phyloP scores from a whole-genome alignment of 2,888 invertebrate genomes.

The Drosophila mulleri region DNA sequence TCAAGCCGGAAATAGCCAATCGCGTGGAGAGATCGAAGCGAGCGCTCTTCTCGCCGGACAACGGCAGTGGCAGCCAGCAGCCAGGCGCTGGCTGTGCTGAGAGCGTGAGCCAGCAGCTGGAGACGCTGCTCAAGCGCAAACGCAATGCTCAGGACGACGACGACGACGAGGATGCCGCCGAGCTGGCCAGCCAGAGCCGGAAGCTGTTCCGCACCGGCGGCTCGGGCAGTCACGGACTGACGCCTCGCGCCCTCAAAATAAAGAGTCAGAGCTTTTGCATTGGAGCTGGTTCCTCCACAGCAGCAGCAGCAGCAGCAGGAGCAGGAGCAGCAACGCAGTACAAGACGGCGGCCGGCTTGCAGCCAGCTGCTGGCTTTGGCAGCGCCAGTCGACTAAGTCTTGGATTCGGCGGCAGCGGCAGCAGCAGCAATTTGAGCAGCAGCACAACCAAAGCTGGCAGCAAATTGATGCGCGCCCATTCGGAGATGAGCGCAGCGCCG shows the following conservation, averaged over 20 bases:
- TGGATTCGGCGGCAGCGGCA: constrained; percentile 53
- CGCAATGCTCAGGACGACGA: constrained; percentile 63
- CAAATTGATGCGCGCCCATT: constrained; percentile 73
- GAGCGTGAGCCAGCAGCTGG: constrained; percentile 62
- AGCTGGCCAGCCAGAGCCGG: constrained; percentile 69
- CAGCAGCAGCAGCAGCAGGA: constrained; percentile 35
- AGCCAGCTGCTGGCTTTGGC: constrained; percentile 8
- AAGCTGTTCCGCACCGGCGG: constrained; percentile 69
- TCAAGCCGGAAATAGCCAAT: constrained; percentile 85
- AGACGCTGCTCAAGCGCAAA: constrained; percentile 82
- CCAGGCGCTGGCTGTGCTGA: constrained; percentile 12
- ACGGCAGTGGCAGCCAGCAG: constrained; percentile 49
- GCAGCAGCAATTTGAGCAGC: constrained; percentile 48
- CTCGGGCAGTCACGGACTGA: constrained; percentile 62
- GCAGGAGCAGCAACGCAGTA: constrained; percentile 26
- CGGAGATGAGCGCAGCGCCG: constrained; percentile 70
- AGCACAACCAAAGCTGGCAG: constrained; percentile 54
- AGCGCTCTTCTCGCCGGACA: constrained; percentile 88
- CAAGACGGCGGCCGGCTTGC: constrained; percentile 12
- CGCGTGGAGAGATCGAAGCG: constrained; percentile 88
- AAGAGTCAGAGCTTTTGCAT: constrained; percentile 85
- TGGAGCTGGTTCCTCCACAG: constrained; percentile 82
- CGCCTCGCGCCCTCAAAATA: constrained; percentile 83
- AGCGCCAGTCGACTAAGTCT: constrained; percentile 28
- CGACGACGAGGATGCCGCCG: constrained; percentile 73